Evolutionary conservation across 2,797 vertebrate genomes (phyloP), one percentile per base, ranked within the genome.

Genomic region (Craterocephalus amniculus): DNA sequence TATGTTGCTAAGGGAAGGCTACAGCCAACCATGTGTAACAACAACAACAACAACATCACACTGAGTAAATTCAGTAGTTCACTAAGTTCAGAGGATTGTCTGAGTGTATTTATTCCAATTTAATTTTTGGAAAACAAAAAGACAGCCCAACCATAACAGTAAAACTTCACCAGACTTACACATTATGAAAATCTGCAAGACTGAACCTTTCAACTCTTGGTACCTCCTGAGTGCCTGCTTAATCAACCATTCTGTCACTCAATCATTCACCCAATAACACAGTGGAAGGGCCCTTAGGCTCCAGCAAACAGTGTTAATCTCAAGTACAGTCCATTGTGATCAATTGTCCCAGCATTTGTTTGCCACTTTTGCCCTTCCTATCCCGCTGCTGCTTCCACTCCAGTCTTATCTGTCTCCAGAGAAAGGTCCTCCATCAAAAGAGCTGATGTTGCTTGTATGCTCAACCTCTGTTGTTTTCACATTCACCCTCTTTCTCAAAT

Each of bases 371-470:
- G 79, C 64, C 84, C 78, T 82, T 79, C 66, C 74, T 52, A 16
- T 18, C 63, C 43, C 14, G 2, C 62, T 20, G 3, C 62, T 67
- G 51, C 65, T 67, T 51, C 74, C 63, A n/a, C 66, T 80, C 77
- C 24, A 82, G 58, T 84, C 70, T 82, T 88, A 88, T 86, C 86
- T 51, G 45, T 54, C 85, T 72, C 75, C 56, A 65, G 76, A 81
- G 69, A 80, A 81, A 67, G 58, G 45, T 7, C 27, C 38, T 78
- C 69, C 73, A 77, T 85, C 85, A 79, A 73, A 72, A 34, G 67
- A 63, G 58, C 73, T 16, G 70, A 63, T 26, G 67, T n/a, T 45
- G 67, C 77, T 57, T 36, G 40, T 59, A 63, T 31, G 18, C 63
- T 52, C 43, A n/a, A 62, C 74, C 62, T 4, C 62, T 54, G 56